These are phyloP conservation scores for Ennomos quercinarius DNA, from an alignment of 2,888 invertebrate species.

Conservation along the genomic window DNA sequence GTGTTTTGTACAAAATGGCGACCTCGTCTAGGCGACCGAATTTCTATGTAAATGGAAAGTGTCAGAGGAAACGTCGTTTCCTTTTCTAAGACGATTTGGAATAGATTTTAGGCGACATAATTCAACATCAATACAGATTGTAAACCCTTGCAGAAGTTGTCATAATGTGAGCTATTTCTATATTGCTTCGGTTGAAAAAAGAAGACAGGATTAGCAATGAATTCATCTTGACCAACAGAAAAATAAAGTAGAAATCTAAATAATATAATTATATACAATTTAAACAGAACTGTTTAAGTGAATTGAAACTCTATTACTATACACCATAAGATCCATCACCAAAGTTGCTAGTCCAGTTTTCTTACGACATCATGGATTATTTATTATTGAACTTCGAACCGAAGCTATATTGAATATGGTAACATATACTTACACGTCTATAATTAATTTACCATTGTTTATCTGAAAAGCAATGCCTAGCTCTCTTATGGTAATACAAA, in stretches of 20 bases:
- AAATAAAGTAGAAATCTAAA: no score
- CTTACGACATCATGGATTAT: no score
- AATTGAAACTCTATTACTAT: no score
- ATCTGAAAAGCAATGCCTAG: conserved; percentile 57
- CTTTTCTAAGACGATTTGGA: conserved; percentile 57
- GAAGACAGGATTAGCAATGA: no score
- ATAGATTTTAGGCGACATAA: conserved; percentile 49
- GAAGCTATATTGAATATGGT: conserved; percentile 9
- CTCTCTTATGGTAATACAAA: conserved; percentile 22
- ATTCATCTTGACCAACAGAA: no score
- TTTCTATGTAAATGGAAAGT: conserved; percentile 70
- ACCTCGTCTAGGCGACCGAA: conserved; percentile 85
- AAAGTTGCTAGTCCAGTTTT: no score
- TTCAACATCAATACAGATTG: conserved; percentile 11
- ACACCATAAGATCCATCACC: no score
- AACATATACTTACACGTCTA: background rate
- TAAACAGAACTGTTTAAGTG: no score
- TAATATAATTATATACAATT: no score
- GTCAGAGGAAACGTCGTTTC: conserved; percentile 37
- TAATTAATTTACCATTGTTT: conserved; percentile 28
- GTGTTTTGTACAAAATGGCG: conserved; percentile 81
- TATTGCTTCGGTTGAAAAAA: background rate
- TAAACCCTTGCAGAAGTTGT: background rate
- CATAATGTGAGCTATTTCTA: conserved; percentile 1
- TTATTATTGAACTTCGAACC: background rate